Evolutionary conservation across 2,797 vertebrate genomes (phyloP).

Genomic region (Chromis chromis): DNA sequence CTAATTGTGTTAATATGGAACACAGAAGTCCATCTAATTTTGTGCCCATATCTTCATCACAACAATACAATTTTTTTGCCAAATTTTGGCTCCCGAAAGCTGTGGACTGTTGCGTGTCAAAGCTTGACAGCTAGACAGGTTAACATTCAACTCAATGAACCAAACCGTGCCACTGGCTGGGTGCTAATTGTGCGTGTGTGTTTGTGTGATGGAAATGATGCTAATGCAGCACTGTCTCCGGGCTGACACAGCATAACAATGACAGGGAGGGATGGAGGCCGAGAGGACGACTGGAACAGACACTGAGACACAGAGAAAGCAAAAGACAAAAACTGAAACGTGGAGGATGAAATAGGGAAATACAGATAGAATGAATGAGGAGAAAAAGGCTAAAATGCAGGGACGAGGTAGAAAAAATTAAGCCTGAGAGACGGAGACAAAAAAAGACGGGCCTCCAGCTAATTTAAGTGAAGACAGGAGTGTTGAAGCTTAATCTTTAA

Average conservation of each 20-base stretch:
- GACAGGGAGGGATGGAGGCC: conserved; percentile 34
- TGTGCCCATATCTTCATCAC: not conserved
- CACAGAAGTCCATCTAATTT: not conserved
- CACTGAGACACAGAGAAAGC: not conserved
- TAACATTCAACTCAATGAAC: conserved; percentile 36
- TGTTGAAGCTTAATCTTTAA: conserved; percentile 19
- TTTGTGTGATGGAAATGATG: conserved; percentile 31
- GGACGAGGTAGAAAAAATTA: not conserved
- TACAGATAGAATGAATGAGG: not conserved
- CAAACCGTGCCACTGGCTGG: conserved; percentile 31
- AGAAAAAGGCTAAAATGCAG: not conserved
- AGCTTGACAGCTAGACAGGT: conserved; percentile 29
- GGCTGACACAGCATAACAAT: conserved; percentile 45
- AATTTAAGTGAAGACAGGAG: conserved; percentile 11
- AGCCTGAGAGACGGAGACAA: not conserved
- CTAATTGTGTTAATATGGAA: not conserved
- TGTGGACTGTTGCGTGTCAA: conserved; percentile 27
- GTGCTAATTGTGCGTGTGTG: conserved; percentile 18
- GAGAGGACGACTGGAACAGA: not conserved
- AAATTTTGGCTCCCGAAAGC: conserved; percentile 11
- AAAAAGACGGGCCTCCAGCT: conserved; percentile 17
- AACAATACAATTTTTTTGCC: not conserved
- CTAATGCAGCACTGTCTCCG: conserved; percentile 51
- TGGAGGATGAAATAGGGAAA: not conserved
- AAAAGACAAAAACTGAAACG: not conserved